Evolutionary conservation across 2,797 vertebrate genomes (phyloP), one percentile per base, ranked within the genome.

Genomic region (Chloroceryle inda): DNA sequence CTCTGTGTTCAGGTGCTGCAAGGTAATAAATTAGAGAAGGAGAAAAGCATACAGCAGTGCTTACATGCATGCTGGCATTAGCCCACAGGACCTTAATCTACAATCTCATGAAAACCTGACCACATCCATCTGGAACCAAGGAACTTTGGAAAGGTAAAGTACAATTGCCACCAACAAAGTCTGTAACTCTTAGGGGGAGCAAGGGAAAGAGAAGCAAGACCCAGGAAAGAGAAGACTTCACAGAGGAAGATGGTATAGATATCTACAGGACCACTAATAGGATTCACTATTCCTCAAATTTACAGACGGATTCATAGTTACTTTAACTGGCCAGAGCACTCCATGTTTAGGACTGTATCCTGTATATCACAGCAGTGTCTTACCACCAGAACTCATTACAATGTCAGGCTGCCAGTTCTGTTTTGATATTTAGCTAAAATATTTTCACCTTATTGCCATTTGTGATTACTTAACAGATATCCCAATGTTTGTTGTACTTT

Each of bases 1-100:
- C 94, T 94, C 92, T 86, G 83, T 68, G 90, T 92, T 93, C 88
- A 93, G 90, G 86, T 80, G 67, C 27, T 89, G 71, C 61, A 85
- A 74, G 71, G 74, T 53, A 93, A 90, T 90, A 95, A 84, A 78
- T 67, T 66, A 79, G 67, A 86, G 87, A 38, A 87, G 62, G 67
- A 88, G 88, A 85, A 83, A 89, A 82, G 85, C 56, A 71, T 22
- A 79, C 13, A 92, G 77, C 77, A 82, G 29, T 31, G 31, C 80
- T 92, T 59, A 61, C 40, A 82, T 11, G n/a, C 76, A 53, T 11
- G 45, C 89, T 89, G 58, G 66, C 68, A 59, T 86, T 81, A 76
- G n/a, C 69, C 86, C 44, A 44, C 42, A 44, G 58, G 58, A 56
- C 40, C 29, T 80, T 85, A 74, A 78, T 75, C 55, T 7, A 63